A percentile compares a stretch with the other conserved stretches of the same genome.
Evolutionary conservation across 1,140 invertebrate genomes (phyloP).

Genomic region (Drosophila arawakana): DNA sequence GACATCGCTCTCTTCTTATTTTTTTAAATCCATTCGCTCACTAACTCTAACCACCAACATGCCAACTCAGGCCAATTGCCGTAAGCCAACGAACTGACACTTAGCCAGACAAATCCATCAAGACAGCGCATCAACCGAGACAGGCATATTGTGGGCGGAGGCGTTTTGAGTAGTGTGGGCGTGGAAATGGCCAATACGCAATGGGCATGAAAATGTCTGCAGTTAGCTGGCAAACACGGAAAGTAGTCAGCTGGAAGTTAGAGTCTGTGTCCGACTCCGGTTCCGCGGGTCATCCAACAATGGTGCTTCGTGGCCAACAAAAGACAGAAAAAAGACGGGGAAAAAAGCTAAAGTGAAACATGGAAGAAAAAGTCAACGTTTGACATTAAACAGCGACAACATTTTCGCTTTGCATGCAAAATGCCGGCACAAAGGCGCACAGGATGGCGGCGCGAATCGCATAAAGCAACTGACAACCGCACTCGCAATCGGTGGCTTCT

Average conservation of each 20-base stretch:
- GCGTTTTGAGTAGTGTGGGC: background rate
- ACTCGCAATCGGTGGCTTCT: conserved; percentile 39
- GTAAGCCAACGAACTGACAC: conserved; percentile 42
- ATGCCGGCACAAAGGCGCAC: conserved; percentile 70
- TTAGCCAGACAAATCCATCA: conserved; percentile 71
- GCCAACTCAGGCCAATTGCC: conserved; percentile 1
- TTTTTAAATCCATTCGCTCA: background rate
- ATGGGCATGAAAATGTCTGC: conserved; percentile 65
- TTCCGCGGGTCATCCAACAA: conserved; percentile 34
- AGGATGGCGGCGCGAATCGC: conserved; percentile 55
- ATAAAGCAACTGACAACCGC: conserved; percentile 74
- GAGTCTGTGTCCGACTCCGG: background rate
- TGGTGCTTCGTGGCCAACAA: conserved; percentile 11
- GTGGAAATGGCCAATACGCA: conserved; percentile 40
- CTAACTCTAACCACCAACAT: background rate
- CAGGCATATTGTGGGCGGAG: background rate
- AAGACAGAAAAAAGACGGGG: background rate
- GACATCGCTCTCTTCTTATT: background rate
- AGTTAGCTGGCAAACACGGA: conserved; percentile 34
- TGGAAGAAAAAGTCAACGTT: conserved; percentile 56
- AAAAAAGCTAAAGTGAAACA: conserved; percentile 6
- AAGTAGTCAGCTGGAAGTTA: conserved; percentile 41
- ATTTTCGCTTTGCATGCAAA: conserved; percentile 76
- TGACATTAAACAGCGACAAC: conserved; percentile 81
- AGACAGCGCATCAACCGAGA: conserved; percentile 48